phyloP scores from a whole-genome alignment of 2,797 vertebrate genomes.

The Malurus splendens region DNA sequence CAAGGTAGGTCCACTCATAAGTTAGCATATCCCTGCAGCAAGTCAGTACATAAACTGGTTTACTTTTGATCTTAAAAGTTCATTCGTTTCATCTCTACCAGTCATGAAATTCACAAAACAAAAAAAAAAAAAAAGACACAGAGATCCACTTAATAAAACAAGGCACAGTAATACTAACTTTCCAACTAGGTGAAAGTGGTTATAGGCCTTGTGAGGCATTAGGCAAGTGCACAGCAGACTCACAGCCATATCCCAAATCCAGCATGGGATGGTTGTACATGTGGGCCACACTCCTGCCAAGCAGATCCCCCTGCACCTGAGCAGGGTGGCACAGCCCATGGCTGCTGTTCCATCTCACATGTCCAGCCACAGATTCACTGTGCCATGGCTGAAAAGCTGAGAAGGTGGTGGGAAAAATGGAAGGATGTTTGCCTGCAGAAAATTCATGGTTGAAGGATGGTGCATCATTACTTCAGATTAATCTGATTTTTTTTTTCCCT shows the following conservation, averaged over 20 bases:
- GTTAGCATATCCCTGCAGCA: background rate
- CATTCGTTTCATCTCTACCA: background rate
- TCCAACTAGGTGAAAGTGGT: background rate
- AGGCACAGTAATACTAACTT: background rate
- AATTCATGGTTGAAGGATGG: background rate
- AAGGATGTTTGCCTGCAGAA: background rate
- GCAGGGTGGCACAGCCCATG: background rate
- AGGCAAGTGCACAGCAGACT: background rate
- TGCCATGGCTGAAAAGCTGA: background rate
- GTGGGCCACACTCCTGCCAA: background rate
- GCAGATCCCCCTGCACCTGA: background rate
- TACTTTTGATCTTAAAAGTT: background rate
- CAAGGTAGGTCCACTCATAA: background rate
- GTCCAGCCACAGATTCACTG: background rate
- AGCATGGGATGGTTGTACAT: rapidly evolving
- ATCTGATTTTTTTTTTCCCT: background rate
- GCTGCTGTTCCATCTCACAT: background rate
- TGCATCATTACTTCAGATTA: background rate
- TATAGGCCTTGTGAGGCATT: background rate
- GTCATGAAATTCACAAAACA: background rate
- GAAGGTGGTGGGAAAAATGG: background rate
- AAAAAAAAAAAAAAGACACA: background rate
- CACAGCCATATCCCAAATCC: rapidly evolving
- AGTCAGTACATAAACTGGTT: background rate
- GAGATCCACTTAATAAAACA: background rate